phyloP scores from a whole-genome alignment of 2,797 vertebrate species.

The Pangasius krempfi region DNA sequence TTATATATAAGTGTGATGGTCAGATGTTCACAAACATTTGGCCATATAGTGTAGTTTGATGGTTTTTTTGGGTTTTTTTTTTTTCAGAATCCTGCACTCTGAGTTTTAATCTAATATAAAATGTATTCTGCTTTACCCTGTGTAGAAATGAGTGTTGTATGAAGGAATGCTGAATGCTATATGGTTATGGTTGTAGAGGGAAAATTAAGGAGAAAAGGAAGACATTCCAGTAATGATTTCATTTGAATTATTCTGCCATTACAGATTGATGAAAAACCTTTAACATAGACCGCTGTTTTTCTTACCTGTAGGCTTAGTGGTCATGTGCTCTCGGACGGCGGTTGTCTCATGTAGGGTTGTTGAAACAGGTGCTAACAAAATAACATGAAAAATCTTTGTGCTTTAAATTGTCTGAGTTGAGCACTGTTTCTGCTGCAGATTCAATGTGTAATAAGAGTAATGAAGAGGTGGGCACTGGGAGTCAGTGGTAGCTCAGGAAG shows the following conservation, averaged over 20 bases:
- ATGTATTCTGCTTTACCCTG: neutral
- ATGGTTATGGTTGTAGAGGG: neutral
- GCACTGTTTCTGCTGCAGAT: neutral
- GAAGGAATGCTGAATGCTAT: neutral
- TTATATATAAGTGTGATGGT: neutral
- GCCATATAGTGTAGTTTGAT: neutral
- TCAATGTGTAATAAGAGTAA: neutral
- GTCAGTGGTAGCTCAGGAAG: neutral
- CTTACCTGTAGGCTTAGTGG: slow-evolving; percentile 16
- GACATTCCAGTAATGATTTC: neutral
- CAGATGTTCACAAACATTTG: neutral
- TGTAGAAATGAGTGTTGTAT: neutral
- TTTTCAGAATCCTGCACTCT: neutral
- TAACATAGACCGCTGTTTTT: neutral
- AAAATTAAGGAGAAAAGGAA: neutral
- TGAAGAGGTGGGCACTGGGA: neutral
- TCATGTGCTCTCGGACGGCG: neutral
- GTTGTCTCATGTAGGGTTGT: neutral
- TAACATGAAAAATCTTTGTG: neutral
- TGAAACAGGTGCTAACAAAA: neutral
- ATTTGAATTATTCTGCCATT: neutral
- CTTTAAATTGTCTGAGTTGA: neutral
- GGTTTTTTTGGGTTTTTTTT: neutral
- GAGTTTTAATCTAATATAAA: neutral
- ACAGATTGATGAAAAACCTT: neutral